Evolutionary conservation across 2,888 invertebrate species (phyloP), one percentile per base, ranked within the genome.

Genomic region (Ptycholaimellus sp.): DNA sequence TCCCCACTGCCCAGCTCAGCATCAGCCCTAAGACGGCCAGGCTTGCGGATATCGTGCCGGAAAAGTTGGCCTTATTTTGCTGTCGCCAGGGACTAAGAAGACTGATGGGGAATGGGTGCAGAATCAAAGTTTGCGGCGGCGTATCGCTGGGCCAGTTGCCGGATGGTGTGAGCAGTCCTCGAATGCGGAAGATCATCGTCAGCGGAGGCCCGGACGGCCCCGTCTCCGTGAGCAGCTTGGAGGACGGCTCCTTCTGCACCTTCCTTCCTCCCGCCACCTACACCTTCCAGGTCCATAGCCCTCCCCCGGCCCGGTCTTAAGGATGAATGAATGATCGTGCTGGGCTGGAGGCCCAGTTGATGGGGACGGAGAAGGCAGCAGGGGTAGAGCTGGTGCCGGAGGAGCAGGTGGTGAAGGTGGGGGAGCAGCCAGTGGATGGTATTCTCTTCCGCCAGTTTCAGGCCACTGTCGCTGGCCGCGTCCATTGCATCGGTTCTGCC

Each of bases 381-480:
- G 59, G 66, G 60, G 33, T 65, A 14, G 47, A 49, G 20, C 45
- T 63, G 25, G 74, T 75, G 58, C 83, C 85, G 0, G 57, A 72
- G 11, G 68, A 70, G 37, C 72, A 73, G 46, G 65, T 65, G 30
- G 64, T 82, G 36, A 68, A n/a, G n/a, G n/a, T n/a, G n/a, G n/a
- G n/a, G n/a, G n/a, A n/a, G n/a, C n/a, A n/a, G n/a, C 72, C 78
- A 0, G 58, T 76, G 1, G 60, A 62, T 4, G 72, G 72, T 42
- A 64, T 85, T 2, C 64, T 68, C 43, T 90, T 93, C 64, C 74
- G 78, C 0, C 85, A 87, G 62, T 69, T 90, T 49, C 74, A 78
- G 52, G 82, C 81, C 2, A 72, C 68, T 9, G 67, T 90, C 38
- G 63, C 64, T 23, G 90, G 90, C 1, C 65, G 65, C 30, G 66